phyloP scores from a whole-genome alignment of 30 jellyfish, hydroid and myxozoan species.

The Mastigias papua region DNA sequence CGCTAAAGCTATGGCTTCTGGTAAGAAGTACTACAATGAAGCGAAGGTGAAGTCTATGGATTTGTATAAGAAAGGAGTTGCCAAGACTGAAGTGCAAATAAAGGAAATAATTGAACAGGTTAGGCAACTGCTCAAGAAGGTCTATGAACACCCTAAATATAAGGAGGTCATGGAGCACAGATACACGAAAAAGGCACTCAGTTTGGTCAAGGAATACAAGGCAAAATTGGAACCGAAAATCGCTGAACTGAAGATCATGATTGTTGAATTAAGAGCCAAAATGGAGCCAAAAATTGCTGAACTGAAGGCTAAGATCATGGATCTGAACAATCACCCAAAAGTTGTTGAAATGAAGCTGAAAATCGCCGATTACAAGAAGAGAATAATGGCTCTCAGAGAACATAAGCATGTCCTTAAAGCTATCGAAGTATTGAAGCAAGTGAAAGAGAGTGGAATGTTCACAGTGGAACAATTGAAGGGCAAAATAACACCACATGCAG shows the following conservation, averaged over 20 bases:
- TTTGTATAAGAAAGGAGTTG: slow-evolving; percentile 65
- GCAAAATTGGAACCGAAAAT: slow-evolving; percentile 45
- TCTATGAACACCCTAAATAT: slow-evolving; percentile 81
- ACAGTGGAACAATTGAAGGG: slow-evolving; percentile 69
- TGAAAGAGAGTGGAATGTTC: slow-evolving; percentile 75
- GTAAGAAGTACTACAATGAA: slow-evolving; percentile 38
- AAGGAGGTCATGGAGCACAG: slow-evolving; percentile 62
- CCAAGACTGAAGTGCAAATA: slow-evolving; percentile 59
- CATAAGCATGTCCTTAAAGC: slow-evolving; percentile 66
- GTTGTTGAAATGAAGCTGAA: slow-evolving; percentile 58
- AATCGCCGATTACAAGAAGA: slow-evolving; percentile 56
- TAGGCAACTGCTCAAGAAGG: slow-evolving; percentile 49
- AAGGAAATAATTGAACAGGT: slow-evolving; percentile 57
- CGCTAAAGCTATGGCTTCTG: slow-evolving; percentile 37
- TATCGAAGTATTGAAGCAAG: slow-evolving; percentile 53
- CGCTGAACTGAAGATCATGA: slow-evolving; percentile 46
- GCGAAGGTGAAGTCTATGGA: slow-evolving; percentile 63
- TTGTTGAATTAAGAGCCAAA: slow-evolving; percentile 39
- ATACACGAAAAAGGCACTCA: slow-evolving; percentile 53
- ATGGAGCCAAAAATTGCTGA: slow-evolving; percentile 47
- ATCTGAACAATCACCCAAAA: slow-evolving; percentile 70
- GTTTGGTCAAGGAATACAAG: slow-evolving; percentile 38
- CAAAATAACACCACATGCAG: slow-evolving; percentile 55
- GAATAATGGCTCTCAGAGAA: slow-evolving; percentile 45
- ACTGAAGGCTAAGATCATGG: slow-evolving; percentile 60